Base-by-base conservation (phyloP, 2,797 vertebrate species). In the Argyrosomus regius region DNA sequence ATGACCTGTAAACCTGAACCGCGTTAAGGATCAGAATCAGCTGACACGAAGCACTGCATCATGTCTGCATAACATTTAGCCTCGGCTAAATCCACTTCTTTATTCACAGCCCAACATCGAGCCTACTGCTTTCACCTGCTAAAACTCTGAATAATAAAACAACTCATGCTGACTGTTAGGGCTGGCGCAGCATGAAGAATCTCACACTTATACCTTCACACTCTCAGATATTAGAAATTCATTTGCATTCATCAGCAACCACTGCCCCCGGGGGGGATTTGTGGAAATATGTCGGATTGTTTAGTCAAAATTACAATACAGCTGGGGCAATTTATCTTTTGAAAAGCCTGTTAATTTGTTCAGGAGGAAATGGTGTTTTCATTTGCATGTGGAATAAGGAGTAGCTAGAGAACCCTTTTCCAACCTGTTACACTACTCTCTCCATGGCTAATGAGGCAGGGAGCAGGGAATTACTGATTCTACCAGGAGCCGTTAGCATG, bases 281-380 rank as follows among this genome's bases (percentile, higher is more conserved):
- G 76, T 46, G 78, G 77, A 91, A 94, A 93, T 83, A 89, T 90
- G 93, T 92, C 46, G 86, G 91, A 93, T 90, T 95, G 92, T 95
- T 95, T 92, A 94, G 92, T 93, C 90, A 92, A 92, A 95, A 93
- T 94, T 94, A 93, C 90, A 94, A 94, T 94, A 83, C 94, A 93
- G 92, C 93, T 87, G 93, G 93, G 94, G 92, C 91, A 91, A 92
- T 96, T 95, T 95, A 95, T 96, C 94, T 93, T 94, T 89, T 94
- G 88, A 94, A 95, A 94, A 94, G 92, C 91, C 87, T 90, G 93
- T 94, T 95, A 93, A 96, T 95, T 94, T 94, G 91, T 93, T 95
- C 88, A 90, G 89, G 89, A 92, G 92, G 83, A 91, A 91, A 93
- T 80, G 54, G 83, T 90, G 93, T 92, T 95, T 93, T 92, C 88